Evolutionary conservation across 1,140 invertebrate genomes (phyloP).

Genomic region (Drosophila bocki): DNA sequence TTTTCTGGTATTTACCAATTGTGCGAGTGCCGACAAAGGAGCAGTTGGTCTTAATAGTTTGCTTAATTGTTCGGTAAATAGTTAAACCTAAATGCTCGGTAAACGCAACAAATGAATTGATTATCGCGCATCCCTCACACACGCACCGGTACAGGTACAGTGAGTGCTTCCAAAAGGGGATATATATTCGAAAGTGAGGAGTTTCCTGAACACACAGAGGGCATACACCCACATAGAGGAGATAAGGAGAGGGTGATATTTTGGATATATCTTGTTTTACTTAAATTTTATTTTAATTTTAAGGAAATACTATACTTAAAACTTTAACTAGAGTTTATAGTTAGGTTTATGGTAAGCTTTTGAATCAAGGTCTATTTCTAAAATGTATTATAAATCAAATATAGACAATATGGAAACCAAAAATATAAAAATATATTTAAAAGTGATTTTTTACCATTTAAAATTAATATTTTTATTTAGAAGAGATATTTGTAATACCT

Average conservation of each 20-base stretch:
- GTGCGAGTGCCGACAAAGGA: slow-evolving; percentile 63
- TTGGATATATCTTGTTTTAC: not conserved
- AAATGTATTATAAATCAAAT: too few relatives aligned
- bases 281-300: not conserved
- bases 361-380: too few relatives aligned
- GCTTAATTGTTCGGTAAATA: slow-evolving; percentile 51
- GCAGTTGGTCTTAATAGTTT: slow-evolving; percentile 52
- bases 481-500: too few relatives aligned
- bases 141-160: slow-evolving; percentile 27
- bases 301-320: not conserved
- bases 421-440: too few relatives aligned
- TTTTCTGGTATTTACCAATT: slow-evolving; percentile 46
- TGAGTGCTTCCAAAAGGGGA: slow-evolving; percentile 30
- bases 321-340: not conserved
- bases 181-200: slow-evolving; percentile 27
- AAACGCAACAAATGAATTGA: slow-evolving; percentile 50
- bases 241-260: slow-evolving; percentile 19
- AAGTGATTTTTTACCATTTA: too few relatives aligned
- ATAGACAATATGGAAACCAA: too few relatives aligned
- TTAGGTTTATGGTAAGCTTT: too few relatives aligned
- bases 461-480: too few relatives aligned
- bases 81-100: slow-evolving; percentile 45
- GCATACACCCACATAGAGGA: slow-evolving; percentile 32
- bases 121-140: slow-evolving; percentile 42
- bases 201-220: slow-evolving; percentile 37